Percentiles rank a stretch among this genome's conserved stretches.
Conservation (phyloP, 1,140 invertebrate species). For the Neodiprion lecontei region DNA sequence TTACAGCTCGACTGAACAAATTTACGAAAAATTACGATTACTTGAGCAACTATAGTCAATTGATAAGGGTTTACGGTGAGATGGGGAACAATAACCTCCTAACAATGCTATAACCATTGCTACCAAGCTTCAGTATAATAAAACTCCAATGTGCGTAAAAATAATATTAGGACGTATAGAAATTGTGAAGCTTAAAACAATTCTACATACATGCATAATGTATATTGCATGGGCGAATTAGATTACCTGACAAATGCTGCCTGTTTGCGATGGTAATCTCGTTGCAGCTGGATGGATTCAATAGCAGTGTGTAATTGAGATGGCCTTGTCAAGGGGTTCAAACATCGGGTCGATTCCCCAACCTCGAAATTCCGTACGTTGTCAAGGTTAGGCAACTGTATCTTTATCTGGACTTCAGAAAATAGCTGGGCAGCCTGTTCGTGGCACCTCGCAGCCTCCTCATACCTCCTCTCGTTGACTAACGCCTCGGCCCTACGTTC, state of each 20-base stretch:
- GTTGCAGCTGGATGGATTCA: constrained; percentile 69
- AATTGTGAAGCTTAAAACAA: no score
- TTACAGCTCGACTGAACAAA: no score
- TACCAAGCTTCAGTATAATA: no score
- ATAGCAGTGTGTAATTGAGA: constrained; percentile 39
- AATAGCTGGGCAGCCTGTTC: constrained; percentile 66
- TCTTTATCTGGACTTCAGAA: constrained; percentile 56
- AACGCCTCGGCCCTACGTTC: constrained; percentile 69
- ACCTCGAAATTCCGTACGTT: constrained; percentile 53
- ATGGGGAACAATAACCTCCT: no score
- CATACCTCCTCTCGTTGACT: constrained; percentile 65
- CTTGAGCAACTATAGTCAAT: no score
- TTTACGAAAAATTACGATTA: no score
- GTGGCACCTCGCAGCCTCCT: constrained; percentile 71
- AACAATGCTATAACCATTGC: no score
- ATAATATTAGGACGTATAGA: no score
- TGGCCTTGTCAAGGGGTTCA: constrained; percentile 23
- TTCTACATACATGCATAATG: background rate
- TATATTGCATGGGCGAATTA: constrained; percentile 13
- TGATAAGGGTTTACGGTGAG: no score
- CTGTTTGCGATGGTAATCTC: constrained; percentile 69
- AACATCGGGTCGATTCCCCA: constrained; percentile 25
- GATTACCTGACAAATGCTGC: constrained; percentile 56
- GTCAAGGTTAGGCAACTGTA: constrained; percentile 57
- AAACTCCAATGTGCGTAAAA: no score